Conservation (phyloP, 2,888 invertebrate genomes). For the Dichetophora obliterata region DNA sequence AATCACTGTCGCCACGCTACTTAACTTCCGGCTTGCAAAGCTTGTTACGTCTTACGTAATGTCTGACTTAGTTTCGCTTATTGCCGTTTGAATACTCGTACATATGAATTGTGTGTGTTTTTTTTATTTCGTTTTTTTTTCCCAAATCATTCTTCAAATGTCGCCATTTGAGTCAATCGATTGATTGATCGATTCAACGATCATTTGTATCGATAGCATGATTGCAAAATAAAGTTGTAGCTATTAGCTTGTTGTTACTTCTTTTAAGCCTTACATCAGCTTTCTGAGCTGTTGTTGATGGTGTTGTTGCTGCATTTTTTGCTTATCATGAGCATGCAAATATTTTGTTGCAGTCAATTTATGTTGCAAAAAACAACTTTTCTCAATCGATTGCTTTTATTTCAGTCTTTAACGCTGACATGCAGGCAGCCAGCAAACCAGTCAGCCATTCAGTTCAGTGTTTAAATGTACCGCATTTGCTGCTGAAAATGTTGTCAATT, state of each 20-base stretch:
- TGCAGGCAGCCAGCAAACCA: neutral
- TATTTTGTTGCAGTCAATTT: too few relatives aligned
- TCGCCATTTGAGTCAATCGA: neutral
- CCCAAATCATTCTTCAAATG: neutral
- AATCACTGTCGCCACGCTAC: neutral
- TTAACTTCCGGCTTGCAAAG: neutral
- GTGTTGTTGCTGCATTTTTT: too few relatives aligned
- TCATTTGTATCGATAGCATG: neutral
- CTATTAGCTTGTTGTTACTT: too few relatives aligned
- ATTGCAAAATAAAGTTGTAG: neutral
- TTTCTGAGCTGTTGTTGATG: too few relatives aligned
- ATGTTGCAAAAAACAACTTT: too few relatives aligned
- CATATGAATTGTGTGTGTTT: neutral
- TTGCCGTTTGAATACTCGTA: neutral
- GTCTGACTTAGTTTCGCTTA: neutral
- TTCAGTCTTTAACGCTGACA: neutral
- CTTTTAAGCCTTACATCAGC: too few relatives aligned
- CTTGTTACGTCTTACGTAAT: neutral
- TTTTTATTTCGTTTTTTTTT: neutral
- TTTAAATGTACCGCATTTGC: neutral
- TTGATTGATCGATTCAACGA: constrained; percentile 7
- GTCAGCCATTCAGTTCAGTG: neutral
- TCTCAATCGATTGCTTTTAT: too few relatives aligned
- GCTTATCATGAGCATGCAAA: too few relatives aligned
- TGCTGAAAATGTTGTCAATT: too few relatives aligned